phyloP scores from a whole-genome alignment of 2,113 vertebrate species.

The Sturnira hondurensis region DNA sequence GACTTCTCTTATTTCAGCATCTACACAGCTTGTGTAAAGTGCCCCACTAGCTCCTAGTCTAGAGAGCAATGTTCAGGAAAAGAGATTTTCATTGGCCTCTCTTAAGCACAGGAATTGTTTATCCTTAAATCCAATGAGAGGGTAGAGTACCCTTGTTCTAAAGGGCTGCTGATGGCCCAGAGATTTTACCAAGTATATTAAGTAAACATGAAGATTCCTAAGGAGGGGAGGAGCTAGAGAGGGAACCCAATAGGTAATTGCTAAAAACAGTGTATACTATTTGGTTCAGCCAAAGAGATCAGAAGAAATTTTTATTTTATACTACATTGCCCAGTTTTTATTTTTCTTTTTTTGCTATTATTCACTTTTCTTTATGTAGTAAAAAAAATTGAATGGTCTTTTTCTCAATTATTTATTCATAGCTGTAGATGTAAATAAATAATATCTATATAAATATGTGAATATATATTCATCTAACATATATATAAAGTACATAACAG shows the following conservation, averaged over 20 bases:
- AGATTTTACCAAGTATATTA: background rate
- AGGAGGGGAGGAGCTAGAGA: background rate
- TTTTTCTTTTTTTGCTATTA: background rate
- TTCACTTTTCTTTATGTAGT: background rate
- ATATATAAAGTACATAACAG: background rate
- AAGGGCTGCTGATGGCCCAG: background rate
- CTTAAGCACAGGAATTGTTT: background rate
- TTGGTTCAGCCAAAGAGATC: background rate
- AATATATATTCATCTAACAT: background rate
- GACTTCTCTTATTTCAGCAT: background rate
- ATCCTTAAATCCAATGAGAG: background rate
- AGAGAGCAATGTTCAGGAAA: background rate
- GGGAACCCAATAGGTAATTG: too few relatives aligned
- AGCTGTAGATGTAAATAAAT: background rate
- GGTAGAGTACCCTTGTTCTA: background rate
- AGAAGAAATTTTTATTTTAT: background rate
- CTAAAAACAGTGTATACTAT: background rate
- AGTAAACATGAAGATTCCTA: background rate
- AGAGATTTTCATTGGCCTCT: background rate
- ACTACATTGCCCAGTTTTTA: background rate
- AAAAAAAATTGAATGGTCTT: background rate
- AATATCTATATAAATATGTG: background rate
- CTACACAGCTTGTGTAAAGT: background rate
- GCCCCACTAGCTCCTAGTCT: accelerated
- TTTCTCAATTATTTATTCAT: background rate